phyloP scores from a whole-genome alignment of 1,140 invertebrate species.

The Steinernema khuongi region DNA sequence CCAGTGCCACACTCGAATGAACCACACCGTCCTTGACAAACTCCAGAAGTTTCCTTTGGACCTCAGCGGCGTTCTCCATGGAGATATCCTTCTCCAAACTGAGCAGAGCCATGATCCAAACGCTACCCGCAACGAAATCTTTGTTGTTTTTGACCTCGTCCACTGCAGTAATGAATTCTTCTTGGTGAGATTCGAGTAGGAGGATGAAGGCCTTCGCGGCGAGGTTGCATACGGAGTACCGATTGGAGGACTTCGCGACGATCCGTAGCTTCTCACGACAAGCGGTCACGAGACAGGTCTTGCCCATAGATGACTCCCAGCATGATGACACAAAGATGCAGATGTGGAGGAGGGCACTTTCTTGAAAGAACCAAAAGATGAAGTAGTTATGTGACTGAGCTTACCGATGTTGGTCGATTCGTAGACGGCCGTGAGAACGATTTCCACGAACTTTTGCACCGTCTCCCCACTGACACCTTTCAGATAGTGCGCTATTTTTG shows the following conservation, averaged over 20 bases:
- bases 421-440: not conserved
- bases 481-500: not conserved
- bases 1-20: conserved; percentile 22
- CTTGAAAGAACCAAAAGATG: not conserved
- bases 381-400: too few relatives aligned
- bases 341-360: not conserved
- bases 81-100: not conserved
- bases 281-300: not conserved
- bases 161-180: too few relatives aligned
- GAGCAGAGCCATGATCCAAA: not conserved
- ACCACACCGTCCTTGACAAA: conserved; percentile 19
- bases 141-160: not conserved
- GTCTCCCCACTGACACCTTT: not conserved
- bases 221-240: not conserved
- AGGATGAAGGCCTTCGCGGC: not conserved
- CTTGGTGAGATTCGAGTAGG: not conserved
- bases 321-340: not conserved
- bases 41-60: conserved; percentile 1
- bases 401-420: not conserved
- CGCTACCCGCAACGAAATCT: not conserved
- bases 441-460: not conserved
- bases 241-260: not conserved
- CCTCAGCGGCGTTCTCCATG: not conserved
- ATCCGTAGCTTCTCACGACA: not conserved
- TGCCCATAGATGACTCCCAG: not conserved